Base-by-base conservation (phyloP, 2,888 invertebrate genomes). In the Acleris emargana region DNA sequence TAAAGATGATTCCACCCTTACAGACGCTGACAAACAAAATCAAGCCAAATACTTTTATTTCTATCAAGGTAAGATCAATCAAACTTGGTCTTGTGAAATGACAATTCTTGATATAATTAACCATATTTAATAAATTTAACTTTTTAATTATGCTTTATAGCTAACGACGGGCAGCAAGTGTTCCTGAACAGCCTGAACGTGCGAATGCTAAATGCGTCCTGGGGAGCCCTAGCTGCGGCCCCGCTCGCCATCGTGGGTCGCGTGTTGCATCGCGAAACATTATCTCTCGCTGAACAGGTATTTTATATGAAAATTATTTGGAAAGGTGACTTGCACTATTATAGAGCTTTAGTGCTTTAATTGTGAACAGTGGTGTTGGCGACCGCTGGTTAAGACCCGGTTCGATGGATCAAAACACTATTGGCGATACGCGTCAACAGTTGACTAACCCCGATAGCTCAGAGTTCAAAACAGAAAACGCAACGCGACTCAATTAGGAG, bases 121-220 rank as follows among this genome's bases (percentile, higher is more conserved):
- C 32, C 32, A 9, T 32, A 3, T 9, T 32, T 32, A 32, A 32
- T 32, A 9, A 32, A 32, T 32, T 32, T 3, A 32, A 28, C 28
- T 7, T 32, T 9, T 9, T 9, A 32, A 9, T 32, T 16, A 5
- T 52, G 7, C 7, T 52, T 52, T 78, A 7, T 74, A 97, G 98
- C 97, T 71, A 94, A 94, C 51, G 98, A 98, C 85, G 99, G 99
- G 0, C 98, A 98, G 84, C 97, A 98, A 83, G 95, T 99, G 62
- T 99, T 97, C 86, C 91, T 99, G 68, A 97, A 98, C 86, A 96
- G 97, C 16, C 87, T 99, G 76, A 99, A 99, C 84, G 96, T 97
- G 9, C 96, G 96, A 68, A 97, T 99, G 94, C 86, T 99, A 75
- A 96, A 97, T 78, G 94, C 95, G 64, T 96, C 97, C 64, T 98